A percentile compares a stretch with the other conserved stretches of the same genome.
These are phyloP conservation scores for Columbina picui DNA, from an alignment of 2,113 vertebrate genomes.

Conservation along the genomic window DNA sequence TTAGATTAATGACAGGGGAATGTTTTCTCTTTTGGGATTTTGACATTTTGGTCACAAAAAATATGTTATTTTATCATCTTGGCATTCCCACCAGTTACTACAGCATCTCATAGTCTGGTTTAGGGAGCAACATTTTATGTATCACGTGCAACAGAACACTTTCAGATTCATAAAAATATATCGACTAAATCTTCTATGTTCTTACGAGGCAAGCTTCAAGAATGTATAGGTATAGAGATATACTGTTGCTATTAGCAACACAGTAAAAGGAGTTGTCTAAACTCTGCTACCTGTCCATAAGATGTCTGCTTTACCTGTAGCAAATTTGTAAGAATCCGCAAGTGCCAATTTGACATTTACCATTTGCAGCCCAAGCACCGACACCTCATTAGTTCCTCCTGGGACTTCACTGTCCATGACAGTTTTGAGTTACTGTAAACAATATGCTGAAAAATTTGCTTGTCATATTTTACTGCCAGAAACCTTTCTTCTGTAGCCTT, in stretches of 20 bases:
- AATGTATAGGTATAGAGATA: neutral
- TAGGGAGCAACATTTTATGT: neutral
- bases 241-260: neutral
- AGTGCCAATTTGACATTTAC: neutral
- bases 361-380: neutral
- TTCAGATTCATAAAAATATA: neutral
- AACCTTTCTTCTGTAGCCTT: neutral
- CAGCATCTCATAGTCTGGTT: neutral
- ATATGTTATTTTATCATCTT: neutral
- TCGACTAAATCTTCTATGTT: neutral
- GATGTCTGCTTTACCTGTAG: neutral
- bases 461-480: constrained; percentile 8
- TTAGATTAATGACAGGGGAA: neutral
- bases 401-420: neutral
- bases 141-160: neutral
- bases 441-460: constrained; percentile 2
- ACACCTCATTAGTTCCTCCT: neutral
- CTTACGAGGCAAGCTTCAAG: neutral
- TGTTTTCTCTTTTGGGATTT: neutral
- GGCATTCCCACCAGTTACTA: neutral
- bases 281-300: neutral
- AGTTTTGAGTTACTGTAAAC: constrained; percentile 33
- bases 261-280: neutral
- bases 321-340: neutral
- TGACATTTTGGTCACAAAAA: neutral